These are phyloP conservation scores for Myzus persicae DNA, from an alignment of 1,140 invertebrate species.

Conservation along the genomic window DNA sequence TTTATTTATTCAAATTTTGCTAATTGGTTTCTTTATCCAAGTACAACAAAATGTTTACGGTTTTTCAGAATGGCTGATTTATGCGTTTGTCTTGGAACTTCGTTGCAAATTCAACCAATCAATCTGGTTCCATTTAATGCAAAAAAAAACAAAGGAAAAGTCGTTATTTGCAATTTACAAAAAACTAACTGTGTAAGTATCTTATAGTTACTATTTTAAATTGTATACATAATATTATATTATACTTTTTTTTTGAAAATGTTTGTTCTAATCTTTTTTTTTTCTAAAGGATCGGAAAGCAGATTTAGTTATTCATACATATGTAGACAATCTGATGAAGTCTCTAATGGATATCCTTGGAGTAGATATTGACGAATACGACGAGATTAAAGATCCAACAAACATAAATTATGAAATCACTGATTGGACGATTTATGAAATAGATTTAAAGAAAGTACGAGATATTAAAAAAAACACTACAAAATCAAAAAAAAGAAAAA, in stretches of 20 bases:
- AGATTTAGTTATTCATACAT: constrained; percentile 86
- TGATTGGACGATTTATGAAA: constrained; percentile 72
- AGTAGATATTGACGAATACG: constrained; percentile 77
- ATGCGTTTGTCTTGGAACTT: constrained; percentile 87
- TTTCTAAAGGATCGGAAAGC: constrained; percentile 85
- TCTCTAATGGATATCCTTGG: constrained; percentile 78
- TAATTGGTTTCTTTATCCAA: background rate
- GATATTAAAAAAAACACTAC: constrained; percentile 60
- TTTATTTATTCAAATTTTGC: too few species aligned
- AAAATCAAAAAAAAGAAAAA: constrained; percentile 54
- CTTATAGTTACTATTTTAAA: background rate
- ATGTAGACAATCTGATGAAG: constrained; percentile 86
- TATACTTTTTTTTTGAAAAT: background rate
- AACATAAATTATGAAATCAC: constrained; percentile 65
- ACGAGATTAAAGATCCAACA: constrained; percentile 73
- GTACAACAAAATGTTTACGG: background rate
- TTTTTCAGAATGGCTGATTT: constrained; percentile 69
- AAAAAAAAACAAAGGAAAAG: constrained; percentile 77
- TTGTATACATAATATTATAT: background rate
- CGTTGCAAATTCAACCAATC: constrained; percentile 96
- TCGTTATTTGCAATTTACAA: constrained; percentile 97
- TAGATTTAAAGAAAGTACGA: constrained; percentile 66
- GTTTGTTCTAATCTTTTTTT: background rate
- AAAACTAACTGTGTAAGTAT: constrained; percentile 90
- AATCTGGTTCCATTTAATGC: constrained; percentile 90